A percentile compares a stretch with the other conserved stretches of the same genome.
Evolutionary conservation across 2,113 vertebrate species (phyloP).

Genomic region (Promerops cafer): DNA sequence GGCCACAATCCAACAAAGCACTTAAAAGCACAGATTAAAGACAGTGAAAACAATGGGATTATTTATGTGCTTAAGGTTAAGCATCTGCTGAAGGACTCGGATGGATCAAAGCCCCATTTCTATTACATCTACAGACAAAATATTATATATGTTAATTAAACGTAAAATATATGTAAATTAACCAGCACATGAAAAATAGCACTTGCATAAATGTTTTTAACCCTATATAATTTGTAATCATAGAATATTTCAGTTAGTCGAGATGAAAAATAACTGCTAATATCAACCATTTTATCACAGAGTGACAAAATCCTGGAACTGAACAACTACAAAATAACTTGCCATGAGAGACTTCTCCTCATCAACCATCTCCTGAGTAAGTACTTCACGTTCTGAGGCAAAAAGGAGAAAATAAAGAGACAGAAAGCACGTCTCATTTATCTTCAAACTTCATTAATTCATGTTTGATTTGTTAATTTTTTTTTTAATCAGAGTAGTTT

Average conservation of each 20-base stretch:
- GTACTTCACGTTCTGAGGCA: background rate
- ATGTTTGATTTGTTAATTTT: background rate
- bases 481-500: background rate
- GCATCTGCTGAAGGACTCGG: slow-evolving; percentile 56
- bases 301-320: background rate
- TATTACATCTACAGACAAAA: slow-evolving; percentile 37
- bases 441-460: background rate
- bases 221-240: background rate
- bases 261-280: background rate
- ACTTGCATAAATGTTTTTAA: slow-evolving; percentile 36
- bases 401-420: background rate
- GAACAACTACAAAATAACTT: background rate
- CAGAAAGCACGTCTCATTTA: background rate
- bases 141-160: slow-evolving; percentile 61
- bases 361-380: background rate
- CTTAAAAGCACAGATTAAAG: slow-evolving; percentile 63
- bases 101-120: slow-evolving; percentile 54
- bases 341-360: background rate
- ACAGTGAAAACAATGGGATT: slow-evolving; percentile 65
- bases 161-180: slow-evolving; percentile 54
- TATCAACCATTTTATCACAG: background rate
- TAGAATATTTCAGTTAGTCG: background rate
- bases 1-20: slow-evolving; percentile 64
- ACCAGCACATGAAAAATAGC: slow-evolving; percentile 25
- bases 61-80: slow-evolving; percentile 62